phyloP scores from a whole-genome alignment of 2,113 vertebrate species.

The Albula glossodonta region DNA sequence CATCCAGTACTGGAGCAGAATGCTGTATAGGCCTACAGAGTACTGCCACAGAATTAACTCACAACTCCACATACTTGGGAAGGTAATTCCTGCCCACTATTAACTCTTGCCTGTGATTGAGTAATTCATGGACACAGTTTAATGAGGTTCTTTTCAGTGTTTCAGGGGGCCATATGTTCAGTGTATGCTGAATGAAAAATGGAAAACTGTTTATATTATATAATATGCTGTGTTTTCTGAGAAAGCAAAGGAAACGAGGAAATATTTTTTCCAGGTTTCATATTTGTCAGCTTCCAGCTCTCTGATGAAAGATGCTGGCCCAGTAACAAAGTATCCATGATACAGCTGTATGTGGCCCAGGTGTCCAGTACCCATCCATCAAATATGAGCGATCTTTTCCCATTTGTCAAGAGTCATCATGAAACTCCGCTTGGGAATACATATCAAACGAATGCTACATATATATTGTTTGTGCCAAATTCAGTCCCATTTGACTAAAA shows the following conservation, averaged over 20 bases:
- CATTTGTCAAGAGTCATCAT: constrained; percentile 5
- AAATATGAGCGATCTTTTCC: not conserved
- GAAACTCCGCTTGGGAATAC: constrained; percentile 11
- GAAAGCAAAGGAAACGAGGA: not conserved
- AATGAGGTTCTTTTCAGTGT: too few relatives aligned
- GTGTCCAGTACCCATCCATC: constrained; percentile 22
- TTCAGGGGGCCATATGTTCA: not conserved
- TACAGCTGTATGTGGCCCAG: not conserved
- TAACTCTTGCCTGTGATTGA: too few relatives aligned
- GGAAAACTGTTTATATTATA: not conserved
- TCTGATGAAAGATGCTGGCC: not conserved
- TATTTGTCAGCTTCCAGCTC: not conserved
- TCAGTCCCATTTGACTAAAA: constrained; percentile 1
- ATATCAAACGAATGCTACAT: constrained; percentile 31
- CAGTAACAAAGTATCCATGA: constrained; percentile 8
- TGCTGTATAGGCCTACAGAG: too few relatives aligned
- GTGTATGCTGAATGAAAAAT: not conserved
- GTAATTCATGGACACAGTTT: too few relatives aligned
- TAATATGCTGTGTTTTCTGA: not conserved
- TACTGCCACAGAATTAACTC: too few relatives aligned
- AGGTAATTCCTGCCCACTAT: too few relatives aligned
- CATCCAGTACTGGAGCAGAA: too few relatives aligned
- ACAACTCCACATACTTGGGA: too few relatives aligned
- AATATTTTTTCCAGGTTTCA: not conserved
- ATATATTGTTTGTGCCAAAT: constrained; percentile 8